Evolutionary conservation across 1,140 invertebrate genomes (phyloP), one percentile per base, ranked within the genome.

Genomic region (Potamilus streckersoni): DNA sequence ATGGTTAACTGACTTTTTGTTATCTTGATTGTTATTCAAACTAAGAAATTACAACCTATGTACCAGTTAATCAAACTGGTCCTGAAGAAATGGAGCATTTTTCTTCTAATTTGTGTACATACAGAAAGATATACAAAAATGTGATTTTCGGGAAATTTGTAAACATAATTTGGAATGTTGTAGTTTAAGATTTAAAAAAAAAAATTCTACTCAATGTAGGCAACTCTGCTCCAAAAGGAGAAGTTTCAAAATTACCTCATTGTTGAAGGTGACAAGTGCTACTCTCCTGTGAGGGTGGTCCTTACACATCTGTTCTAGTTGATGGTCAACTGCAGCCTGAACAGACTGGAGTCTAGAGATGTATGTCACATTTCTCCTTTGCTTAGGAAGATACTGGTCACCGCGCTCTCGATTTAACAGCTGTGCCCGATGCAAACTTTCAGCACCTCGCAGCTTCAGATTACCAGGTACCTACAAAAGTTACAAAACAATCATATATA

Each of bases 301-400:
- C 61, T 82, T 83, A 2, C 70, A 67, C 82, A 89, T 84, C 64
- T 87, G 82, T n/a, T 82, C 80, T 23, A 89, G 77, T 76, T 89
- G 87, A 74, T 87, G 83, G 68, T 87, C 87, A 27, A 89, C 85
- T n/a, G 88, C 88, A 38, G 87, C 87, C 76, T 89, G 88, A 20
- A 87, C 85, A 15, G 85, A 83, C 76, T 89, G 86, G 8, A 88
- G 79, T 55, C 86, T 73, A 0, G 86, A 88, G 8, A 88, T 79
- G 63, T 86, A 86, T 15, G 86, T 88, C 31, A 87, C 83, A 66
- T 85, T 77, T n/a, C 83, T 74, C 14, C 74, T 71, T 78, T 88
- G 83, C 14, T 74, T 49, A 6, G 84, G 87, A 23, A 86, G 69
- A 59, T 75, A 80, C 74, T 89, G 85, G 75, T 82, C 80, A 31